phyloP scores from a whole-genome alignment of 1,140 invertebrate genomes.

The Drosophila littoralis region DNA sequence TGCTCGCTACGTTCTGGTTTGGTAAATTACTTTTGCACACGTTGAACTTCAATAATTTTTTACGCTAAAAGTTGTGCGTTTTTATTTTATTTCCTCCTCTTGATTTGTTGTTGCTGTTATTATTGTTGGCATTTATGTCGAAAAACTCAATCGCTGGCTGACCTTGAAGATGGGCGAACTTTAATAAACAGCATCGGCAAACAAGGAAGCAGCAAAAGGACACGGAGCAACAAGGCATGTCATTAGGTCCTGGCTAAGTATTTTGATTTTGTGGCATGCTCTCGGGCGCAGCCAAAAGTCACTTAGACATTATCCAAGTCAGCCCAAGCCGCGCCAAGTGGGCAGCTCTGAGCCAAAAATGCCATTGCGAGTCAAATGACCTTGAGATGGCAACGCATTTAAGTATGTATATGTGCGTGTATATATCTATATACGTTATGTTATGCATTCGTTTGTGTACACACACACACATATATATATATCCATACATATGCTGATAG shows the following conservation, averaged over 20 bases:
- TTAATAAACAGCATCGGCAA: slow-evolving; percentile 42
- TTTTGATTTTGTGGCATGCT: slow-evolving; percentile 44
- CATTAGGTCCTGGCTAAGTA: slow-evolving; percentile 42
- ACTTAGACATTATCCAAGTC: slow-evolving; percentile 42
- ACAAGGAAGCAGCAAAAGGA: not conserved
- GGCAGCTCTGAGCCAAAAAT: slow-evolving; percentile 27
- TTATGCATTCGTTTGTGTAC: not conserved
- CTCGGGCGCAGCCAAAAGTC: slow-evolving; percentile 33
- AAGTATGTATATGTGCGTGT: not conserved
- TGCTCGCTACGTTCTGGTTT: slow-evolving; percentile 57
- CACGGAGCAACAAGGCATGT: slow-evolving; percentile 32
- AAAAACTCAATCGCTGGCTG: no score
- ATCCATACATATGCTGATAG: slow-evolving; percentile 9
- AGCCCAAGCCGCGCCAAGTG: not conserved
- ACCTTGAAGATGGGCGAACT: slow-evolving; percentile 25
- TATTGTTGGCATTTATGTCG: no score
- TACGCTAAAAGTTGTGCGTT: slow-evolving; percentile 36
- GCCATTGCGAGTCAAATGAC: slow-evolving; percentile 41
- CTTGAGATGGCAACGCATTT: slow-evolving; percentile 31
- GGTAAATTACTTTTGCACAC: slow-evolving; percentile 73
- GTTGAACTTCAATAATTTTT: slow-evolving; percentile 54
- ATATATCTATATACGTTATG: slow-evolving; percentile 1
- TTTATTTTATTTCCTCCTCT: slow-evolving; percentile 5
- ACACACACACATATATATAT: not conserved
- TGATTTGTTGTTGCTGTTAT: not conserved